Evolutionary conservation across 2,888 invertebrate genomes (phyloP).

Genomic region (Rhagium mordax): DNA sequence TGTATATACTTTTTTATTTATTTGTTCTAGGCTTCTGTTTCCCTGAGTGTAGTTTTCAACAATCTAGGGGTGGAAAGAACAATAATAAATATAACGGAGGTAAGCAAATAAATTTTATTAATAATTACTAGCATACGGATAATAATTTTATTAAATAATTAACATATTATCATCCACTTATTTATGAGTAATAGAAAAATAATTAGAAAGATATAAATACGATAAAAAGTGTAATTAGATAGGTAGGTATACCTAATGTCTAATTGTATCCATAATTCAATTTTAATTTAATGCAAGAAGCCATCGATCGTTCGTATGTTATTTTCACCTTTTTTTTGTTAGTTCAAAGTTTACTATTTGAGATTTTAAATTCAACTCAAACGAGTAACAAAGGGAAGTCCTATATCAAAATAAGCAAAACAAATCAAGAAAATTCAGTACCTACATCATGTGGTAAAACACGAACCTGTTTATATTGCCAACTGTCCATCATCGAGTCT

Average conservation of each 20-base stretch:
- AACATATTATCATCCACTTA: neutral
- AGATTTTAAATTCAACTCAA: too few species aligned
- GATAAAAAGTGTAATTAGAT: conserved; percentile 11
- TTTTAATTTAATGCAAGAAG: neutral
- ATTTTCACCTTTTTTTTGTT: too few species aligned
- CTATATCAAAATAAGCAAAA: too few species aligned
- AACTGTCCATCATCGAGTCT: too few species aligned
- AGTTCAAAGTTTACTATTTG: too few species aligned
- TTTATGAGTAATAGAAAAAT: conserved; percentile 17
- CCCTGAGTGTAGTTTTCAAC: conserved; percentile 32
- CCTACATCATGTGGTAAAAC: too few species aligned
- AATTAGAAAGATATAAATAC: conserved; percentile 8
- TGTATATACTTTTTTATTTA: neutral
- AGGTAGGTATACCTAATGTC: too few species aligned
- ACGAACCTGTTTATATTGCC: too few species aligned
- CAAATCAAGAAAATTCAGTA: too few species aligned
- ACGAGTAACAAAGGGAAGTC: too few species aligned
- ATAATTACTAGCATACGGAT: too few species aligned
- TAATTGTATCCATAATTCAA: neutral
- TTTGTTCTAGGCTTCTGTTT: conserved; percentile 34
- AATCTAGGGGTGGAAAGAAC: conserved; percentile 26
- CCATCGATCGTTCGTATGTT: too few species aligned
- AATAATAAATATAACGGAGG: conserved; percentile 26
- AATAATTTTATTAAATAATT: conserved; percentile 16
- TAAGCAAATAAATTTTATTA: conserved; percentile 1